Evolutionary conservation across 2,797 vertebrate genomes (phyloP), one percentile per base, ranked within the genome.

Genomic region (Eulemur mongoz): DNA sequence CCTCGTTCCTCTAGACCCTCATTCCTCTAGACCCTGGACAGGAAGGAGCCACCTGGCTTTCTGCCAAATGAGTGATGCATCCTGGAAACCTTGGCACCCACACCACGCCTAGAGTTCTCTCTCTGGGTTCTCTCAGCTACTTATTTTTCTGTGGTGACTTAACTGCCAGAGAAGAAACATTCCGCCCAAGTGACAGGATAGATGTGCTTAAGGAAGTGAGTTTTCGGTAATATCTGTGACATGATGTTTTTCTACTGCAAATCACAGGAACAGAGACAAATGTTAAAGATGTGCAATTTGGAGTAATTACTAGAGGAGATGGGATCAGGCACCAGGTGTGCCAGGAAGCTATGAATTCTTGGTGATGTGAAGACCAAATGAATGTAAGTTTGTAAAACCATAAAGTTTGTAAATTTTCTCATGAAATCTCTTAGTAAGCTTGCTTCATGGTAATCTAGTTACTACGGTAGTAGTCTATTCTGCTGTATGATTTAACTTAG

Each of bases 341-440:
- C 1, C n/a, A 40, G 20, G 30, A 94, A 38, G 30, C 38, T 65
- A 5, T 65, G 15, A 12, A 67, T 85, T 81, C 30, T 43, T 87
- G 81, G 7, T 54, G 40, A 80, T 43, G 0, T 65, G 43, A 9
- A 83, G 52, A 93, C 4, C 30, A 59, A 59, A 75, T 52, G 27
- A 48, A 88, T 67, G 54, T 15, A 61, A 22, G 9, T 86, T 61
- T 91, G 27, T 63, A 43, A 89, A 91, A 75, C 65, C n/a, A 94
- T 59, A 48, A 52, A 70, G n/a, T 50, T 57, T 84, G 7, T 63
- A 73, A 79, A 54, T 2, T 78, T 32, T 81, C n/a, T 83, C 27
- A 32, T 45, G 30, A 76, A 93, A 78, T 83, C 57, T 67, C 13
- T 83, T 86, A 72, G 20, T 78, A 89, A 94, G 35, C 0, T 23